A percentile compares a stretch with the other conserved stretches of the same genome.
Evolutionary conservation across 2,797 vertebrate genomes (phyloP).

Genomic region (Notolepis coatsorum): DNA sequence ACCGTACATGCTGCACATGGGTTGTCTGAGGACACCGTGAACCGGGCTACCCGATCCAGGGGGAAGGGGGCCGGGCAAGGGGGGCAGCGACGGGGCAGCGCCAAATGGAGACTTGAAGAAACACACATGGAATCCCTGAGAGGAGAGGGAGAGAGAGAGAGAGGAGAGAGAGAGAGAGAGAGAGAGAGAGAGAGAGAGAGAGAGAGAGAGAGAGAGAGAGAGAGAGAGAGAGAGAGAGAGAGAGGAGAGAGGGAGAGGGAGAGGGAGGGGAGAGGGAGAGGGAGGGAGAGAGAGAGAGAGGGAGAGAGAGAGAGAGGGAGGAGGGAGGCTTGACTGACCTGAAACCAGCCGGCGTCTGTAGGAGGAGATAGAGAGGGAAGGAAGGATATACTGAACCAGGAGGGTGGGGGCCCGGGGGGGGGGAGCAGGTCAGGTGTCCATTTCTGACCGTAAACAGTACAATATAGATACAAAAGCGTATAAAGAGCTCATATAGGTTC

Average conservation of each 20-base stretch:
- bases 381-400: slow-evolving; percentile 53
- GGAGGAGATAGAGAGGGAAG: slow-evolving; percentile 43
- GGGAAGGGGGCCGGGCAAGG: slow-evolving; percentile 79
- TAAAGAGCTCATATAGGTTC: neutral
- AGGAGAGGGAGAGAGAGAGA: slow-evolving; percentile 46
- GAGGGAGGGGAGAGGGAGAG: slow-evolving; percentile 35
- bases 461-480: neutral
- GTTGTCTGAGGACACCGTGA: slow-evolving; percentile 88
- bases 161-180: slow-evolving; percentile 36
- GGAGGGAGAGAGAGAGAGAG: too few relatives aligned
- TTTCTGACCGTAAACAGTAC: slow-evolving; percentile 25
- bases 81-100: slow-evolving; percentile 78
- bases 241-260: too few relatives aligned
- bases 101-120: slow-evolving; percentile 76
- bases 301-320: too few relatives aligned
- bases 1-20: slow-evolving; percentile 77
- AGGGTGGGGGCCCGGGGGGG: slow-evolving; percentile 21
- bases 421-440: slow-evolving; percentile 19
- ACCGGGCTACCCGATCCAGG: slow-evolving; percentile 83
- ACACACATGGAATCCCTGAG: slow-evolving; percentile 73
- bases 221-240: slow-evolving; percentile 36
- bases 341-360: slow-evolving; percentile 41
- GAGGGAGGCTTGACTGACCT: slow-evolving; percentile 56
- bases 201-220: too few relatives aligned
- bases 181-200: too few relatives aligned